Percentiles rank a stretch among this genome's conserved stretches.
Conservation (phyloP, 2,888 invertebrate genomes). For the Drosophila maculinotata region DNA sequence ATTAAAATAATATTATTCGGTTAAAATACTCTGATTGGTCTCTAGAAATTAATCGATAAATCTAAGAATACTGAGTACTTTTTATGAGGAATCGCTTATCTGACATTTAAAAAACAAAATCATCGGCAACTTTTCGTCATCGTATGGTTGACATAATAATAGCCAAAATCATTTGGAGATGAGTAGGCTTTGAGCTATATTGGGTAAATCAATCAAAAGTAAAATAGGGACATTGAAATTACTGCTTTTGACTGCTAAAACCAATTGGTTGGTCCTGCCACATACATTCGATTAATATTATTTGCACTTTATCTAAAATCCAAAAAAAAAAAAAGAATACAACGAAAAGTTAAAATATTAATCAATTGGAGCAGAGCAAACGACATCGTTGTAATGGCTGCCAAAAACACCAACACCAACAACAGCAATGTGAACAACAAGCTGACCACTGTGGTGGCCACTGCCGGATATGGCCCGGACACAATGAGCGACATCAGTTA, state of each 20-base stretch:
- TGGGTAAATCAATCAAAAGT: slow-evolving; percentile 19
- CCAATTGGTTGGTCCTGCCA: slow-evolving; percentile 16
- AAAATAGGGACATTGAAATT: slow-evolving; percentile 34
- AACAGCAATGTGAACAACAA: slow-evolving; percentile 85
- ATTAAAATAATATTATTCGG: not conserved
- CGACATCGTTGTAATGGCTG: slow-evolving; percentile 34
- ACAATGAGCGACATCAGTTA: slow-evolving; percentile 98
- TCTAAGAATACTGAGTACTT: no score
- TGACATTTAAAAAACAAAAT: no score
- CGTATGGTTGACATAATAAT: no score
- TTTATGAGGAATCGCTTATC: no score
- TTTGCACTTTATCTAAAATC: slow-evolving; percentile 27
- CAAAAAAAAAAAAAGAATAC: slow-evolving; percentile 17
- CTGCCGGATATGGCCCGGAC: slow-evolving; percentile 98
- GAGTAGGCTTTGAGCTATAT: slow-evolving; percentile 33
- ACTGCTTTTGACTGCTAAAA: slow-evolving; percentile 38
- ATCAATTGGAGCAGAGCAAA: not conserved
- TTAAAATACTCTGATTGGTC: no score
- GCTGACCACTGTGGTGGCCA: slow-evolving; percentile 99
- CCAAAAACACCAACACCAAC: slow-evolving; percentile 28
- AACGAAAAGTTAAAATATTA: not conserved
- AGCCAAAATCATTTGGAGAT: no score
- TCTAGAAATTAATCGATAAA: no score
- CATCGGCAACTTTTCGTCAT: no score
- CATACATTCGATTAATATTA: slow-evolving; percentile 26